Base-by-base conservation (phyloP, 2,797 vertebrate genomes). In the Molossus molossus region DNA sequence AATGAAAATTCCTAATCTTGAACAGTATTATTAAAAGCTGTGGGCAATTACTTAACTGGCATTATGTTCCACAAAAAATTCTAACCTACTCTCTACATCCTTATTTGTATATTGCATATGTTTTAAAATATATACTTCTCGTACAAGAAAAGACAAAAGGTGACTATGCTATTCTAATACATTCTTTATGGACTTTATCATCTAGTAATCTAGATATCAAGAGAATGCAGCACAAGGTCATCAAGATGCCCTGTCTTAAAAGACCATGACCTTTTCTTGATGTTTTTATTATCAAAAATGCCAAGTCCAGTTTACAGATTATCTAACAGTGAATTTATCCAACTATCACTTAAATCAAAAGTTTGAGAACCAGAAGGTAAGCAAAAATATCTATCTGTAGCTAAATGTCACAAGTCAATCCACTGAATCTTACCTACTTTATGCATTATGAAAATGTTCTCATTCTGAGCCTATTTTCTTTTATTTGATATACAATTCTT, bases 1-100 rank as follows among this genome's bases (percentile, higher is more conserved):
- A 87, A 95, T 75, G 94, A 94, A 96, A 97, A 94, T 93, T 84
- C 79, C 64, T 94, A 92, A 84, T 95, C 72, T 87, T 86, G 62
- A 96, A 23, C 33, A 95, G 20, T 83, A 72, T 50, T 94, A 96
- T 94, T 94, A 95, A 97, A 96, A 83, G 53, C 40, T 92, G 55
- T 87, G n/a, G 53, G 27, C 76, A 95, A 97, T 94, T 93, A 96
- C 69, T 96, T 96, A 91, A 95, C 50, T 95, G 94, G 65, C 75
- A 93, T 55, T 91, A 86, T 81, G 86, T 90, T 91, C 86, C 77
- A 94, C 58, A 97, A 94, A 72, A 93, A 88, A 77, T 91, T 93
- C 90, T 86, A 90, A 87, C 37, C 85, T 95, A 85, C 69, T n/a
- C 84, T 93, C 62, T 90, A 92, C 79, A 86, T 93, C 85, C 25